Conservation (phyloP, 1,140 invertebrate species). For the Zeugodacus cucurbitae region DNA sequence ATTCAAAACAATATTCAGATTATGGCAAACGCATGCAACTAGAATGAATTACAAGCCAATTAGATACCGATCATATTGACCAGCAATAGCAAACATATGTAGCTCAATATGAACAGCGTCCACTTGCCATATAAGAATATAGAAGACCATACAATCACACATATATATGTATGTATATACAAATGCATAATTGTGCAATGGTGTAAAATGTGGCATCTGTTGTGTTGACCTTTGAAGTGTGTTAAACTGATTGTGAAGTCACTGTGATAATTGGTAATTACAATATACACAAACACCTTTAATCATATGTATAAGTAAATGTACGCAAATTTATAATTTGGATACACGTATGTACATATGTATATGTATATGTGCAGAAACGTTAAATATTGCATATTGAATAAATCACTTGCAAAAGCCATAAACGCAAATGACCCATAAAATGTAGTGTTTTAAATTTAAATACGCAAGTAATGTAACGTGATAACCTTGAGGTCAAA, state of each 20-base stretch:
- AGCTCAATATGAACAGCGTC: neutral
- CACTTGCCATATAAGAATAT: neutral
- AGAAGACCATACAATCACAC: neutral
- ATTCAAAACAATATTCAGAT: neutral
- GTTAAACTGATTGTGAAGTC: slow-evolving; percentile 29
- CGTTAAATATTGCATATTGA: slow-evolving; percentile 31
- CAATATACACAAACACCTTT: neutral
- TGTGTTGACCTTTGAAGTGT: slow-evolving; percentile 11
- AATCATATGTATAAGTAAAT: neutral
- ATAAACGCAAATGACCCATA: slow-evolving; percentile 61
- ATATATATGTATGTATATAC: neutral
- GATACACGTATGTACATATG: neutral
- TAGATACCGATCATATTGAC: neutral
- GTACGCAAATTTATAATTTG: neutral
- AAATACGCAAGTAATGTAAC: slow-evolving; percentile 49
- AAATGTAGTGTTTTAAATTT: slow-evolving; percentile 50
- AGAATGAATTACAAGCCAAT: slow-evolving; percentile 13
- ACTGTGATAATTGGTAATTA: slow-evolving; percentile 34
- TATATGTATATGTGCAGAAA: neutral
- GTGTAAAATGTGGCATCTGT: slow-evolving; percentile 29
- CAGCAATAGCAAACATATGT: neutral
- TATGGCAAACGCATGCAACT: neutral
- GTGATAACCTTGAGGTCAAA: slow-evolving; percentile 58
- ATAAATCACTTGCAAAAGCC: slow-evolving; percentile 59
- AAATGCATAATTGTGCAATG: neutral